A percentile compares a stretch with the other conserved stretches of the same genome.
Conservation (phyloP, 2,888 invertebrate species). For the Hirtodrosophila duncani region DNA sequence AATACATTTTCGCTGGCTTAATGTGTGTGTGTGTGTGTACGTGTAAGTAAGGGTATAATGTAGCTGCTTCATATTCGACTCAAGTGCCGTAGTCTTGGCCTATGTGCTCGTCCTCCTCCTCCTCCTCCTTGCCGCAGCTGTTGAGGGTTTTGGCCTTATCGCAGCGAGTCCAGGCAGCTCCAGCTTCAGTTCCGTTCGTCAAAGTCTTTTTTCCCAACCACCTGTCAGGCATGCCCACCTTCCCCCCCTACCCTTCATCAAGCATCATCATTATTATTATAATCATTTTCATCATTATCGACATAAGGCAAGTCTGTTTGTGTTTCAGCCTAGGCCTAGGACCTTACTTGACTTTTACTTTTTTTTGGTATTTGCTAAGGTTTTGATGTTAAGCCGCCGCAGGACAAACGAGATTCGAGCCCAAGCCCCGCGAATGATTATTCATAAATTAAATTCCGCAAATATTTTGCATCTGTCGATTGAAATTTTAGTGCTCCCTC, state of each 20-base stretch:
- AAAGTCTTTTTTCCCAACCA: slow-evolving; percentile 55
- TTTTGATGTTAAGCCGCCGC: slow-evolving; percentile 23
- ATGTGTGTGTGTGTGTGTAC: slow-evolving; percentile 3
- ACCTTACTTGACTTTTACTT: slow-evolving; percentile 29
- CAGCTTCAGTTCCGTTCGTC: slow-evolving; percentile 39
- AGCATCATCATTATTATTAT: background rate
- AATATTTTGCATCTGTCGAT: slow-evolving; percentile 58
- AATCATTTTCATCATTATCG: slow-evolving; percentile 26
- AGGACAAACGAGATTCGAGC: background rate
- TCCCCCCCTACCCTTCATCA: background rate
- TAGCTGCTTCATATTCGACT: background rate
- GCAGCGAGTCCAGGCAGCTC: slow-evolving; percentile 18
- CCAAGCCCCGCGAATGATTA: slow-evolving; percentile 43
- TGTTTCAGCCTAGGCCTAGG: slow-evolving; percentile 25
- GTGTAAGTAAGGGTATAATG: background rate
- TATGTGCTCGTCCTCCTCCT: no score
- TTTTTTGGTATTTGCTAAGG: slow-evolving; percentile 57
- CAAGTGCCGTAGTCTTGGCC: slow-evolving; percentile 11
- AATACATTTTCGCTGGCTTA: slow-evolving; percentile 49
- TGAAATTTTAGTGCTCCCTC: slow-evolving; percentile 8
- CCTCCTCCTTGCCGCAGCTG: no score
- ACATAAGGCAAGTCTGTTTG: slow-evolving; percentile 45
- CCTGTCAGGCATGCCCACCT: slow-evolving; percentile 47
- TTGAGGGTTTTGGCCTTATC: slow-evolving; percentile 25
- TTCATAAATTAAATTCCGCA: slow-evolving; percentile 68